Conservation (phyloP, 2,888 invertebrate genomes). For the Leptopterna dolabrata region DNA sequence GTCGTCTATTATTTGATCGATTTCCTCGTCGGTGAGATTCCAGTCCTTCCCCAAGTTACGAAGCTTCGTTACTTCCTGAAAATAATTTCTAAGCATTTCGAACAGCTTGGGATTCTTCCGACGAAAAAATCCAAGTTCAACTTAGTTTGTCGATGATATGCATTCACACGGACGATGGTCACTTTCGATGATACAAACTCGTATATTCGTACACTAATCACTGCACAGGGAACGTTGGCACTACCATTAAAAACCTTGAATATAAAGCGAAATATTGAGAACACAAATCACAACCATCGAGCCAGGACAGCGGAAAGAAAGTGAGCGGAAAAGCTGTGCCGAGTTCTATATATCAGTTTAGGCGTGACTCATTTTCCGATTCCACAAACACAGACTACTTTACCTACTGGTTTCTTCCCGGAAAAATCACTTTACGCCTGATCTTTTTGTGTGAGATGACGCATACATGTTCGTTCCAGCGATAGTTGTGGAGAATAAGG, state of each 20-base stretch:
- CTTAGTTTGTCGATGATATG: not conserved
- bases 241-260: no score
- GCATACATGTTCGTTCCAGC: no score
- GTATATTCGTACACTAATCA: not conserved
- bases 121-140: not conserved
- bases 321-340: not conserved
- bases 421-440: no score
- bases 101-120: not conserved
- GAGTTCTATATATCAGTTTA: not conserved
- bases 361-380: not conserved
- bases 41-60: constrained; percentile 72
- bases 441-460: no score
- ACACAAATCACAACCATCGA: not conserved
- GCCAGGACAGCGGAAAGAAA: not conserved
- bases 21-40: constrained; percentile 74
- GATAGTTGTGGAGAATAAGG: no score
- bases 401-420: no score
- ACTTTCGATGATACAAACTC: not conserved
- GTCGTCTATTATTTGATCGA: constrained; percentile 72
- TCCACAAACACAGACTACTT: not conserved
- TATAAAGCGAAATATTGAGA: not conserved
- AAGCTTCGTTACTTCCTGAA: constrained; percentile 72
- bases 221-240: not conserved
- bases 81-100: constrained; percentile 46
- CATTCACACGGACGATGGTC: not conserved